Evolutionary conservation across 2,888 invertebrate genomes (phyloP), one percentile per base, ranked within the genome.

Genomic region (Phytoseiulus persimilis): DNA sequence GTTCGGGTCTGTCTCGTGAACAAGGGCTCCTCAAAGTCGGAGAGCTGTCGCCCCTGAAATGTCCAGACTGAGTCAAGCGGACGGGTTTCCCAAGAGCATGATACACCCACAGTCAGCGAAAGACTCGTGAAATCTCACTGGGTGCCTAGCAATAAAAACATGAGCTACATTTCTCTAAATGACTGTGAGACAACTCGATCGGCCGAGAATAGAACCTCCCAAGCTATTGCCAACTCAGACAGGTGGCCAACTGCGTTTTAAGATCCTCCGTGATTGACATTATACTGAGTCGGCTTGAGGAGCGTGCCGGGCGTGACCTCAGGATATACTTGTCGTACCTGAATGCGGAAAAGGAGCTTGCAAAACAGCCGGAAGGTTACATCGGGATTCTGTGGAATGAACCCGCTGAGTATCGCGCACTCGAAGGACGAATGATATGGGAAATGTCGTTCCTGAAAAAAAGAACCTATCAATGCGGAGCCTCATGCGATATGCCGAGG

Each of bases 341-440:
- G 87, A 0, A 45, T 33, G 28, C 31, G 32, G 18, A 32, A n/a
- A 11, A 87, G 87, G 14, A 87, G 87, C 31, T 87, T 87, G 87
- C 39, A 33, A 33, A 87, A 87, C 5, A 87, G 33, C 45, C 87
- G 87, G 33, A 87, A 87, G n/a, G 87, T 87, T n/a, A 87, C 87
- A 18, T 87, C 87, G 28, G 87, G 87, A 87, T 28, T 45, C 33
- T 87, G 31, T 33, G 87, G 87, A 14, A 87, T 33, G 33, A 87
- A 87, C 2, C 23, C 87, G 33, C 31, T 33, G 33, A 87, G 87
- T 45, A 87, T 87, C 0, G 87, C 87, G 33, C 87, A 87, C 14
- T 87, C 87, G n/a, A 87, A 33, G 18, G 87, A 33, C n/a, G n/a
- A n/a, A 45, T 87, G 87, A 33, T 87, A 87, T 0, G 32, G 39